Evolutionary conservation across 1,140 invertebrate species (phyloP), one percentile per base, ranked within the genome.

Genomic region (Drosophila sp.): DNA sequence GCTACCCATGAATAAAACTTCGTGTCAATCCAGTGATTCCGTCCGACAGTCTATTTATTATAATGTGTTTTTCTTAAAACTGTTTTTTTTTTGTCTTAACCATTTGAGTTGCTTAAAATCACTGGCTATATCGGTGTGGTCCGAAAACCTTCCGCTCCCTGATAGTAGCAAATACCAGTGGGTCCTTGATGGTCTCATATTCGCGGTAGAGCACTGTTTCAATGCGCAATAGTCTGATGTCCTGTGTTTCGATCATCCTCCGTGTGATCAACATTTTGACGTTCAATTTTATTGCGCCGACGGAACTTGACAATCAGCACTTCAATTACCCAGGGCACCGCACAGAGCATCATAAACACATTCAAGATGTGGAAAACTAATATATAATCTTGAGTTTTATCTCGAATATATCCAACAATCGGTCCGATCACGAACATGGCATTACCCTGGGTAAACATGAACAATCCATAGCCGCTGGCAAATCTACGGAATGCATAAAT

Each of bases 391-490:
- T 89, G 47, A 0, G 92, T 92, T 30, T 70, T 73, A 54, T 92
- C 92, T n/a, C 90, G 84, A 7, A 93, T 80, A 47, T 82, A 79
- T 3, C 92, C 92, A 7, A 91, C 80, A 40, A 92, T 72, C 1
- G 91, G 91, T 0, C 91, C 90, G 10, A 92, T 80, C 1, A 80
- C 17, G 29, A 92, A 92, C 78, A 90, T 91, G 4, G 90, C 79
- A 62, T 93, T 90, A 23, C 93, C 93, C 58, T 93, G 93, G 29
- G 94, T 82, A 23, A 95, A 92, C 94, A 95, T 95, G 70, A 94
- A 95, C 6, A 95, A 81, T 0, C 95, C 94, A 66, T 94, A 95
- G 0, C 95, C 95, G 0, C 94, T 93, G 1, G 95, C 93, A 38
- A 95, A 93, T 76, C 91, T 92, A 47, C 4, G 40, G 11, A 5